Evolutionary conservation across 2,888 invertebrate species (phyloP), one percentile per base, ranked within the genome.

Genomic region (Chironomus tentans): DNA sequence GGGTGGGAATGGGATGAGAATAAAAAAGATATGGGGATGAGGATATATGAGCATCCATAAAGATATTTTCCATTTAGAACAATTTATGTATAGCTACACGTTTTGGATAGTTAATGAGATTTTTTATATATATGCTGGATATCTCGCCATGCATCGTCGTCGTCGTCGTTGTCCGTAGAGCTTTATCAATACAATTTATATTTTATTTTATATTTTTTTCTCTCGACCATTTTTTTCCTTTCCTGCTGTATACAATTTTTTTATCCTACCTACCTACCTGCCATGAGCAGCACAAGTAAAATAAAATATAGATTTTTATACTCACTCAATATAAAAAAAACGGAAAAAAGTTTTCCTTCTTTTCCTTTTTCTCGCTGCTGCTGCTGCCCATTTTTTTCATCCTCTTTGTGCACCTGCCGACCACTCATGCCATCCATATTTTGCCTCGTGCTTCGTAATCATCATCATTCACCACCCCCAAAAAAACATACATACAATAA

Each of bases 281-380:
- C 74, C 18, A 74, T 65, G 65, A 65, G 65, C 65, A 56, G 56
- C 21, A 28, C 15, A 65, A 21, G 15, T 12, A 21, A 65, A 65
- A 74, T 74, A 74, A 74, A 74, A 74, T 74, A 65, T 74, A 74
- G 74, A 74, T 72, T 72, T 68, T 72, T 71, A 72, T 62, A 61
- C 46, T 38, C 46, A 56, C 68, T 65, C 28, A 48, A 74, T 68
- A 74, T 48, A 73, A 38, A 73, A 72, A 61, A 72, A 28, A 72
- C n/a, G n/a, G n/a, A n/a, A n/a, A n/a, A n/a, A 73, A 62, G 21
- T 46, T 61, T 50, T 38, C 38, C 56, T 56, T 56, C 15, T 56
- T n/a, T 56, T 56, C 7, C 56, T 24, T 65, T 24, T 24, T 24
- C 65, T 24, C 21, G 13, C 24, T 65, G 22, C 65, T 22, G 21